Evolutionary conservation across 2,113 vertebrate species (phyloP).

Genomic region (Ciconia stormi): DNA sequence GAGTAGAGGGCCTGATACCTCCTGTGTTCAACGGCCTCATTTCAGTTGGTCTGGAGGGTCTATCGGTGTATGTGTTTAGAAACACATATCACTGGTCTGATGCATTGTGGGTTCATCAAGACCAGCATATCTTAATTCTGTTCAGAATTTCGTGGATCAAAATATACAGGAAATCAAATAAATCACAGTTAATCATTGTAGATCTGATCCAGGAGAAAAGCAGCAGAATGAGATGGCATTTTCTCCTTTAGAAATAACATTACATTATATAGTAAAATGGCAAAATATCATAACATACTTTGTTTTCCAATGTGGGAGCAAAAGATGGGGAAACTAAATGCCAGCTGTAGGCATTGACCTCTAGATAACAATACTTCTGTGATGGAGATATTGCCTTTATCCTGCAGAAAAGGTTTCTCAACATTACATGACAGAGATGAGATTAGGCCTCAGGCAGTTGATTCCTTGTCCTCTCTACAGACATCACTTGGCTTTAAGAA

Average conservation of each 20-base stretch:
- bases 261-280: neutral
- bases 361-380: neutral
- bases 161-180: neutral
- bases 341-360: neutral
- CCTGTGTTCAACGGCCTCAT: neutral
- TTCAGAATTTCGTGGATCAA: neutral
- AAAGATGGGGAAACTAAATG: neutral
- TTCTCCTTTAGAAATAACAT: neutral
- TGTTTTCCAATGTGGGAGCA: neutral
- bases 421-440: neutral
- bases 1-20: neutral
- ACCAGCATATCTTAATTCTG: neutral
- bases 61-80: neutral
- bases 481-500: neutral
- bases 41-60: neutral
- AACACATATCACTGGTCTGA: neutral
- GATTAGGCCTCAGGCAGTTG: neutral
- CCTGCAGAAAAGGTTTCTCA: neutral
- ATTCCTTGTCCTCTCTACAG: neutral
- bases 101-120: neutral
- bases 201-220: neutral
- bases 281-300: neutral
- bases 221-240: neutral
- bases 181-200: neutral
- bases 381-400: neutral